Evolutionary conservation across 92 coral and sea anemone species (phyloP).

Genomic region (Paramuricea clavata): DNA sequence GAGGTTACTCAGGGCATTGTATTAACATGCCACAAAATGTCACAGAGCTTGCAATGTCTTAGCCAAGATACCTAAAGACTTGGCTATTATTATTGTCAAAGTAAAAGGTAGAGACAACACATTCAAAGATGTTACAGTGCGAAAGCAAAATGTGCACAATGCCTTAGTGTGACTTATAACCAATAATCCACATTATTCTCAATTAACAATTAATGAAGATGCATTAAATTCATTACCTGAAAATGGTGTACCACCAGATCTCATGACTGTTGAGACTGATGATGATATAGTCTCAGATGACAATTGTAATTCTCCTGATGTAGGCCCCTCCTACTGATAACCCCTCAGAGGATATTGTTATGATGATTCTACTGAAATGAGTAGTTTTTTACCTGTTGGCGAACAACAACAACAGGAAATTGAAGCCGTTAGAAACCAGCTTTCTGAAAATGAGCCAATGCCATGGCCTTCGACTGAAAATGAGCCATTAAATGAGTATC

Average conservation of each 20-base stretch:
- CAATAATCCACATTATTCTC: too few relatives aligned
- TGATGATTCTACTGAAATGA: too few relatives aligned
- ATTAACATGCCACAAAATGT: not conserved
- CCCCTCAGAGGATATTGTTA: too few relatives aligned
- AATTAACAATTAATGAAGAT: not conserved
- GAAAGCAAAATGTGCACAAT: not conserved
- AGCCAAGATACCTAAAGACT: not conserved
- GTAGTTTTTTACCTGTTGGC: too few relatives aligned
- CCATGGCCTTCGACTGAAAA: too few relatives aligned
- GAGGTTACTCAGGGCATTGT: not conserved
- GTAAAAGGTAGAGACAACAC: slow-evolving; percentile 29
- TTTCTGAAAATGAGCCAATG: too few relatives aligned
- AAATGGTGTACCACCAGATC: not conserved
- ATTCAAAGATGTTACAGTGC: not conserved
- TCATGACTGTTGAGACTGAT: not conserved
- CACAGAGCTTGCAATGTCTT: not conserved
- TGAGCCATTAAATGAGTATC: too few relatives aligned
- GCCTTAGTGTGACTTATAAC: not conserved
- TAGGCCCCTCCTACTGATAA: too few relatives aligned
- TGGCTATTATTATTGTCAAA: not conserved
- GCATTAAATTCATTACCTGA: not conserved
- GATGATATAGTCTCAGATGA: not conserved
- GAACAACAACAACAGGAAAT: too few relatives aligned
- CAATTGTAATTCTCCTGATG: not conserved
- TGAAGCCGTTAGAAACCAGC: too few relatives aligned